Percentiles rank a stretch among this genome's conserved stretches.
phyloP scores from a whole-genome alignment of 2,113 vertebrate genomes.

The Elaphurus davidianus region DNA sequence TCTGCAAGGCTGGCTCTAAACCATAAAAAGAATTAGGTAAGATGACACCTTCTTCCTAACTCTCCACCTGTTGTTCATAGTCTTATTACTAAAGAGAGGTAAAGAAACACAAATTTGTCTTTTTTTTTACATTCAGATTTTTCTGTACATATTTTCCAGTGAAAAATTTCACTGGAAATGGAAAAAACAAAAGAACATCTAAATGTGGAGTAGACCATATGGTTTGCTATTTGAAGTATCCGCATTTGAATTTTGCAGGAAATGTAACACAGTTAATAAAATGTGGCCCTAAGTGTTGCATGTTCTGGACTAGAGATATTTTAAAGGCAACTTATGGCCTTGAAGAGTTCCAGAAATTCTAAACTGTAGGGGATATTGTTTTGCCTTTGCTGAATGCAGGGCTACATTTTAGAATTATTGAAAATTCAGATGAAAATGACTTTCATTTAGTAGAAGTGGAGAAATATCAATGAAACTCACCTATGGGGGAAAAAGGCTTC shows the following conservation, averaged over 20 bases:
- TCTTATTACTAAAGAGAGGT: not conserved
- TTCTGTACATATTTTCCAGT: not conserved
- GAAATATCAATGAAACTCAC: not conserved
- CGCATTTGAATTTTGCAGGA: conserved; percentile 54
- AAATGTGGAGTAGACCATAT: conserved; percentile 23
- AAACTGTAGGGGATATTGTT: not conserved
- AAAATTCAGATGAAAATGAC: not conserved
- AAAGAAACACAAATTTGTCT: not conserved
- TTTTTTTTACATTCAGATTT: not conserved
- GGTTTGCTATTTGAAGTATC: conserved; percentile 45
- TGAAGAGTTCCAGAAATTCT: conserved; percentile 25
- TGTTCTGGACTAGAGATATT: conserved; percentile 57
- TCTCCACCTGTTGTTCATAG: not conserved
- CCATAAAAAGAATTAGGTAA: not conserved
- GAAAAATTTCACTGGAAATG: not conserved
- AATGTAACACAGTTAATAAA: conserved; percentile 67
- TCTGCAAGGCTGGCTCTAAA: not conserved
- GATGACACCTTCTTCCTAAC: not conserved
- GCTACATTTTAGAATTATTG: conserved; percentile 32
- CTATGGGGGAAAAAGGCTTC: not conserved
- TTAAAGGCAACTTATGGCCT: conserved; percentile 42
- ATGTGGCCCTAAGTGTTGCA: not conserved
- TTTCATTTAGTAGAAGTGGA: not conserved
- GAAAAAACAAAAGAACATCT: not conserved
- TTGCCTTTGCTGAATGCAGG: not conserved